Conservation (phyloP, 2,113 vertebrate species). For the Gymnogyps californianus region DNA sequence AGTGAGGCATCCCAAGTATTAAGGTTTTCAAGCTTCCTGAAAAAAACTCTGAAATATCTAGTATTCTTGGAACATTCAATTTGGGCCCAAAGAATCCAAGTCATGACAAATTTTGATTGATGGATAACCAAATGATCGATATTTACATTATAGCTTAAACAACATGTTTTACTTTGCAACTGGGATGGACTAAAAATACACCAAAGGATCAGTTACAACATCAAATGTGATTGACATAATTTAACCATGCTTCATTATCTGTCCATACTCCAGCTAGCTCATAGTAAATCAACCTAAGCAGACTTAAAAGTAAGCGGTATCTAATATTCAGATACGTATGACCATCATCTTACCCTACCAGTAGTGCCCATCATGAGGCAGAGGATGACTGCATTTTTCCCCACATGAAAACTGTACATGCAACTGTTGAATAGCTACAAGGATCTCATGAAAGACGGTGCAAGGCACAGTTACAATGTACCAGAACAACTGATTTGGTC, state of each 20-base stretch:
- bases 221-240: background rate
- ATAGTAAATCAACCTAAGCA: background rate
- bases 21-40: background rate
- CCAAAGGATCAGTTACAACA: background rate
- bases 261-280: background rate
- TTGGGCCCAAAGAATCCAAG: background rate
- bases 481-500: background rate
- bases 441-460: background rate
- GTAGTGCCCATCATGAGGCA: background rate
- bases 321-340: background rate
- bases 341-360: background rate
- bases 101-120: background rate
- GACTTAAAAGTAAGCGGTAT: background rate
- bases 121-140: background rate
- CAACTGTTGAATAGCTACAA: accelerated
- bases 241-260: background rate
- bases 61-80: background rate
- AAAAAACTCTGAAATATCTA: background rate
- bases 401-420: background rate
- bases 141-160: background rate
- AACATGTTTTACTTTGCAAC: background rate
- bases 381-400: background rate
- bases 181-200: background rate
- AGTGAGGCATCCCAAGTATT: background rate
- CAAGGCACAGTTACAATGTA: background rate